Percentiles rank a stretch among this genome's conserved stretches.
Evolutionary conservation across 2,113 vertebrate species (phyloP).

Genomic region (Colaptes auratus): DNA sequence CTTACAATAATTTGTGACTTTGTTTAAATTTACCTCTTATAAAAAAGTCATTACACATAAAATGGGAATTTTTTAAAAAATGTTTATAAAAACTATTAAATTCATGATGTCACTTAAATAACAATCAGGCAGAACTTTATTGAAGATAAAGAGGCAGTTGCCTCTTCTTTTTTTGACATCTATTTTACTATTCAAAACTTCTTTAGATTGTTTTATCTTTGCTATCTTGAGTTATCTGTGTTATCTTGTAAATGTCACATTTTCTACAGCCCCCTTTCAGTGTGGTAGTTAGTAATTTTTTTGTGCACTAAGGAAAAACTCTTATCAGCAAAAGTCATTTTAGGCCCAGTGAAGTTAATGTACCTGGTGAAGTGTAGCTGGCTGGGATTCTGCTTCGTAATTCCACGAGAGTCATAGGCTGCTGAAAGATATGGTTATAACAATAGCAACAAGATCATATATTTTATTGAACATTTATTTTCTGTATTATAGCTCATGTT

Average conservation of each 20-base stretch:
- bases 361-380: background rate
- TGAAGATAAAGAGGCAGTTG: background rate
- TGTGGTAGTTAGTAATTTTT: background rate
- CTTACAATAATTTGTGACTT: background rate
- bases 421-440: background rate
- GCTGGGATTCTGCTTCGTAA: background rate
- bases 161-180: background rate
- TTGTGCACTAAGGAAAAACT: background rate
- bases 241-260: background rate
- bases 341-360: background rate
- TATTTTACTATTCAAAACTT: background rate
- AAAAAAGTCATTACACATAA: background rate
- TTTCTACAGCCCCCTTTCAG: background rate
- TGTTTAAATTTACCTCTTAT: background rate
- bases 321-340: background rate
- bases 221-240: too few species aligned
- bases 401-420: background rate
- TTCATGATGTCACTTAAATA: background rate
- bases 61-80: background rate
- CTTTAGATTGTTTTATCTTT: background rate
- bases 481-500: background rate
- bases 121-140: background rate
- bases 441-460: background rate
- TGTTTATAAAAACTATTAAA: background rate
- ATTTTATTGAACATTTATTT: background rate